phyloP scores from a whole-genome alignment of 2,888 invertebrate species.

The Synergus umbraculus region DNA sequence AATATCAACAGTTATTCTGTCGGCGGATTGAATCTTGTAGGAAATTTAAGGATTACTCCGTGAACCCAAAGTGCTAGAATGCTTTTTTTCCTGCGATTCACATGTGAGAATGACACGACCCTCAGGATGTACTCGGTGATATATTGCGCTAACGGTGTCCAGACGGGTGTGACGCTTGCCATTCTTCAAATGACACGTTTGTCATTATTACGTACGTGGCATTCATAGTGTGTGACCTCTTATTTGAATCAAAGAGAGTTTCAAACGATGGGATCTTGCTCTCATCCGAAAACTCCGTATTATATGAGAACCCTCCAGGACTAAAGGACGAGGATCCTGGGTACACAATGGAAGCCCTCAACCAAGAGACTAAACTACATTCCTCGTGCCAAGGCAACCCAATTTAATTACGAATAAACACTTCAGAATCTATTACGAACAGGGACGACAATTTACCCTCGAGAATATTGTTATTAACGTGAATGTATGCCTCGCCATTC shows the following conservation, averaged over 20 bases:
- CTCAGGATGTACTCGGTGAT: constrained; percentile 58
- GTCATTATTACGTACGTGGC: constrained; percentile 56
- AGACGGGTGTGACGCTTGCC: constrained; percentile 55
- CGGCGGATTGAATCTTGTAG: background rate
- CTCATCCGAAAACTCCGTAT: constrained; percentile 45
- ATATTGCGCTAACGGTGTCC: constrained; percentile 58
- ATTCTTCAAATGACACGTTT: constrained; percentile 58
- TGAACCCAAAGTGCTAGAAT: constrained; percentile 32
- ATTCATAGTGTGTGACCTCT: constrained; percentile 49
- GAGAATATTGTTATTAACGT: constrained; percentile 38
- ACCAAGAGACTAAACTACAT: constrained; percentile 41
- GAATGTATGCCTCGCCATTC: constrained; percentile 22
- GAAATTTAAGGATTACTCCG: constrained; percentile 29
- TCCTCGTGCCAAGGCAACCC: constrained; percentile 38
- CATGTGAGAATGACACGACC: constrained; percentile 56
- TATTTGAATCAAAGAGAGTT: constrained; percentile 48
- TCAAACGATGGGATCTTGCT: constrained; percentile 52
- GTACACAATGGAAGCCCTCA: constrained; percentile 47
- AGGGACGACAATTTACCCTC: constrained; percentile 44
- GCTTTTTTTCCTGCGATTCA: constrained; percentile 19
- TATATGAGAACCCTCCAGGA: constrained; percentile 45
- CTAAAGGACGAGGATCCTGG: constrained; percentile 40
- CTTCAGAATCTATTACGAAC: constrained; percentile 41
- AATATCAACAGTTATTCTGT: constrained; percentile 30
- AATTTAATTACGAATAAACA: constrained; percentile 49